A percentile compares a stretch with the other conserved stretches of the same genome.
Evolutionary conservation across 2,797 vertebrate genomes (phyloP).

Genomic region (Enteromius paludinosus): DNA sequence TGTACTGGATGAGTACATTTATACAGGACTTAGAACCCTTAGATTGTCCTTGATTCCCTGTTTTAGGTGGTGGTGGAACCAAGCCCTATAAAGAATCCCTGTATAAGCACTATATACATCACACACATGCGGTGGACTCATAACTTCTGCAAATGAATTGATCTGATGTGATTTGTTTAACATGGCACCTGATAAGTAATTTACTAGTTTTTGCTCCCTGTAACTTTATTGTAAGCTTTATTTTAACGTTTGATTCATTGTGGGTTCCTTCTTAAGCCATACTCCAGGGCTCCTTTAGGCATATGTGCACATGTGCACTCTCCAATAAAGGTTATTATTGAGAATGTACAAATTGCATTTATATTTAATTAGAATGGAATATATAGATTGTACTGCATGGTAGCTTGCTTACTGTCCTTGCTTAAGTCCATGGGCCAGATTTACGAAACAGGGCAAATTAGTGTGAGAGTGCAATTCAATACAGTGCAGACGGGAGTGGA

Average conservation of each 20-base stretch:
- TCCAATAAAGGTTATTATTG: not conserved
- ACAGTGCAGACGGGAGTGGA: not conserved
- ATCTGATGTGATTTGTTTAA: not conserved
- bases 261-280: not conserved
- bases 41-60: not conserved
- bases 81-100: not conserved
- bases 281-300: not conserved
- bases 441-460: not conserved
- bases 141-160: not conserved
- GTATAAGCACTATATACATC: not conserved
- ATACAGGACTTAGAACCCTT: constrained; percentile 57
- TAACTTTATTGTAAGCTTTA: not conserved
- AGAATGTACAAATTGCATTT: not conserved
- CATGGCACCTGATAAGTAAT: not conserved
- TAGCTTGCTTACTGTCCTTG: not conserved
- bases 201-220: no score
- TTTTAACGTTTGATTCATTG: not conserved
- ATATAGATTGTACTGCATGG: not conserved
- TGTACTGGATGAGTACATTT: not conserved
- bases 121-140: not conserved
- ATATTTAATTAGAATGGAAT: not conserved
- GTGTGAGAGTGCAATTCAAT: not conserved
- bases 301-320: not conserved
- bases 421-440: not conserved
- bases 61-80: not conserved